Conservation (phyloP, 2,113 vertebrate genomes). For the Corapipo altera region DNA sequence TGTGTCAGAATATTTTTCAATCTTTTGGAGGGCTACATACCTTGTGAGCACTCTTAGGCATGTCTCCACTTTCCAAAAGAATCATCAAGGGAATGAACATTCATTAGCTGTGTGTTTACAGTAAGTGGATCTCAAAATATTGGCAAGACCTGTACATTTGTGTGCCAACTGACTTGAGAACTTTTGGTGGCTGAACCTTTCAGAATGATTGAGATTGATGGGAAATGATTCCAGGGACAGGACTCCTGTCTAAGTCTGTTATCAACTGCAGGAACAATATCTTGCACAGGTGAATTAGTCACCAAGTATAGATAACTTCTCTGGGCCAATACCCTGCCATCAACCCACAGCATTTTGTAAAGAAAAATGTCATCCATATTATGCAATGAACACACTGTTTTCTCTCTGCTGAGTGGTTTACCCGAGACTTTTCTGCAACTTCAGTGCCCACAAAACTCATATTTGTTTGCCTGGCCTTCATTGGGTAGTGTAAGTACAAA, state of each 20-base stretch:
- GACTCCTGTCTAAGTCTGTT: conserved; percentile 16
- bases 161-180: conserved; percentile 46
- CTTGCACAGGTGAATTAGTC: conserved; percentile 13
- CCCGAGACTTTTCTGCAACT: background rate
- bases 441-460: background rate
- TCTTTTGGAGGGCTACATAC: background rate
- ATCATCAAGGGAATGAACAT: conserved; percentile 40
- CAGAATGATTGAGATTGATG: conserved; percentile 46
- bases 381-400: background rate
- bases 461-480: background rate
- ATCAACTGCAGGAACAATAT: background rate
- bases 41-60: background rate
- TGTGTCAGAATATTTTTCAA: background rate
- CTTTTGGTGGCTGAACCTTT: conserved; percentile 28
- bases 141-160: background rate
- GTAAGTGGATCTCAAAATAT: conserved; percentile 54
- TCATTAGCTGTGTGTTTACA: conserved; percentile 47
- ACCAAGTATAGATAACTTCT: background rate
- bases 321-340: background rate
- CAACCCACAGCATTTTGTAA: background rate
- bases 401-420: background rate
- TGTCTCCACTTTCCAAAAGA: conserved; percentile 27
- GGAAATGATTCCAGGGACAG: conserved; percentile 21
- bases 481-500: background rate
- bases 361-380: background rate